Base-by-base conservation (phyloP, 92 coral and sea anemone genomes). In the Epizoanthus scotinus region DNA sequence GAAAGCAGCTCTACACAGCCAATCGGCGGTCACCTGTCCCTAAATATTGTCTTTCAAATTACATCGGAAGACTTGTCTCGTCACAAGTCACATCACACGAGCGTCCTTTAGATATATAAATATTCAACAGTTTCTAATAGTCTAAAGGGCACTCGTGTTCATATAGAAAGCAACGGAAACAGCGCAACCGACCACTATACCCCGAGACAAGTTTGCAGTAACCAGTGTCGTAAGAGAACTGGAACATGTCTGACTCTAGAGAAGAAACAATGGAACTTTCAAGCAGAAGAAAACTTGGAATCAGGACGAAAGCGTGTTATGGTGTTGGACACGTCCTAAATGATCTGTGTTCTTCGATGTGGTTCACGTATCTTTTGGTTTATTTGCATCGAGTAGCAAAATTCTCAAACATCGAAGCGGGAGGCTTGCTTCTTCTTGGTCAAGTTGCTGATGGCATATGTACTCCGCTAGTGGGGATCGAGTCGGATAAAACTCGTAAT, bases 401-500 rank as follows among this genome's bases (percentile, higher is more conserved):
- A 61, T 91, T 95, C 63, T 85, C 95, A 12, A 91, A 94, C 53
- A 70, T 89, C 67, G 79, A 85, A 10, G 98, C 99, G 5, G 99
- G 99, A 3, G 66, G 96, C 1, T 62, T 95, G 42, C 84, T 95
- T 55, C 79, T 95, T 19, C 63, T 95, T 9, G 99, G 99, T 12
- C 99, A 95, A 87, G 84, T 93, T 17, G 94, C 94, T 3, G 99
- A 95, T 82, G 99, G 98, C 14, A 72, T 95, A 18, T 82, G 98
- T 18, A 95, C 99, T 0, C 99, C 99, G 47, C 77, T 95, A n/a
- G 99, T 95, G 19, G 99, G 99, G 6, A 80, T 95, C 10, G 99
- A 95, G 58, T 95, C 99, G 25, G 99, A 95, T 89, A 86, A 85
- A 40, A 95, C 99, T 26, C 87, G 95, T 2, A 91, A 83, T 55